Evolutionary conservation across 2,797 vertebrate species (phyloP), one percentile per base, ranked within the genome.

Genomic region (Sparidentex hasta): DNA sequence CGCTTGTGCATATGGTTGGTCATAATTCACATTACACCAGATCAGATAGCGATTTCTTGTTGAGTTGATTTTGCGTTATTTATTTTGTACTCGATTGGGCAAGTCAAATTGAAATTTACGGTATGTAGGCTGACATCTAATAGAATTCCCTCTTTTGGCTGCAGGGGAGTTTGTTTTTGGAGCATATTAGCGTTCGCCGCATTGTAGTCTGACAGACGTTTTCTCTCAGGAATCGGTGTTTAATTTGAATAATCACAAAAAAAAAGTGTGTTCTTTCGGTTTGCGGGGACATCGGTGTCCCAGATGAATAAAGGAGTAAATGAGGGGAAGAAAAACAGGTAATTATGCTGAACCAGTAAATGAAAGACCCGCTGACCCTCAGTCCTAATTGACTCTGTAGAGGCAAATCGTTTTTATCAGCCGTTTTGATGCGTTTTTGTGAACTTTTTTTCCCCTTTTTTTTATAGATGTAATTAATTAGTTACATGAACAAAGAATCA

Each of bases 271-370:
- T 94, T 94, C 80, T 85, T 89, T 83, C 88, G 92, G 85, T 93
- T 94, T 87, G 89, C 81, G 75, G 90, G 88, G 93, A 93, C 92
- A 85, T 87, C 29, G 13, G 72, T 65, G 92, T 96, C 95, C 94
- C 95, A 84, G 85, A 91, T 93, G 95, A 94, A 89, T 93, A 92
- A 87, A 95, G 91, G 92, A 94, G 94, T 94, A 95, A 96, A 95
- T 95, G 93, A 94, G 90, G 81, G 87, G 85, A 90, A 90, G 90
- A 90, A 94, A 94, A 95, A 95, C 95, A 95, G 94, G 95, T 96
- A 95, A 95, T 96, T 96, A 96, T 92, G 92, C 92, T 92, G 87
- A 94, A 94, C 86, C 90, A 86, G 83, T 91, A 94, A 95, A 95
- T 94, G 91, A 95, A 94, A 94, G 93, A 95, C 91, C 94, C 81